Conservation (phyloP, 2,888 invertebrate species). For the Drosophila barbarae region DNA sequence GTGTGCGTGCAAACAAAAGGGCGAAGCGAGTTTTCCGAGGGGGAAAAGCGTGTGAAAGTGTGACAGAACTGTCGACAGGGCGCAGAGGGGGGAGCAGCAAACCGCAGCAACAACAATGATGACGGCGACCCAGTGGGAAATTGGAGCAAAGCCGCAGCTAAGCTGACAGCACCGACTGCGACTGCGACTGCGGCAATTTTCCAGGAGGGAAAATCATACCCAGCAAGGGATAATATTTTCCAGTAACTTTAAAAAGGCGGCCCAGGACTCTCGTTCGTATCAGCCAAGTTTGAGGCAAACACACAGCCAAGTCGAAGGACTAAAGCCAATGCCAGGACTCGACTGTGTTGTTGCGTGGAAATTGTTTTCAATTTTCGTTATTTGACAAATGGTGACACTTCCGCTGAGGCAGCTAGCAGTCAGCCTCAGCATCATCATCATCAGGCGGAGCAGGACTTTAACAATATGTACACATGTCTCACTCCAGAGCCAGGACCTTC, state of each 20-base stretch:
- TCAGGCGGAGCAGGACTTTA: constrained; percentile 53
- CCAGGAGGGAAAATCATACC: constrained; percentile 14
- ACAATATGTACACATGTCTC: constrained; percentile 60
- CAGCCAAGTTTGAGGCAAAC: constrained; percentile 17
- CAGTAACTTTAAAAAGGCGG: constrained; percentile 43
- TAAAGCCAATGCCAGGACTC: constrained; percentile 22
- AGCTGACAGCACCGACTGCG: constrained; percentile 59
- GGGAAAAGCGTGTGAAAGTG: constrained; percentile 42
- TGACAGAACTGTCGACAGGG: constrained; percentile 47
- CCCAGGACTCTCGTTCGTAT: constrained; percentile 11
- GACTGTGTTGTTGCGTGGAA: constrained; percentile 55
- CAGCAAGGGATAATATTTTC: constrained; percentile 28
- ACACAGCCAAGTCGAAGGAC: constrained; percentile 12
- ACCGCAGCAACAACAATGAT: constrained; percentile 31
- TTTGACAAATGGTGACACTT: constrained; percentile 78
- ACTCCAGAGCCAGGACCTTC: constrained; percentile 5
- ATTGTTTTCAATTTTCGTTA: constrained; percentile 78
- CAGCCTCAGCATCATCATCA: constrained; percentile 33
- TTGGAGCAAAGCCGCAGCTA: constrained; percentile 71
- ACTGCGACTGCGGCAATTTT: constrained; percentile 34
- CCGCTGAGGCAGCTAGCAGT: constrained; percentile 59
- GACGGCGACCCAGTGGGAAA: constrained; percentile 66
- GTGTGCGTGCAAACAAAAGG: constrained; percentile 44
- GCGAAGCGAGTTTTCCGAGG: constrained; percentile 12
- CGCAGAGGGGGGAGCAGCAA: constrained; percentile 3